Evolutionary conservation across 2,113 vertebrate species (phyloP), one percentile per base, ranked within the genome.

Genomic region (Chamaea fasciata): DNA sequence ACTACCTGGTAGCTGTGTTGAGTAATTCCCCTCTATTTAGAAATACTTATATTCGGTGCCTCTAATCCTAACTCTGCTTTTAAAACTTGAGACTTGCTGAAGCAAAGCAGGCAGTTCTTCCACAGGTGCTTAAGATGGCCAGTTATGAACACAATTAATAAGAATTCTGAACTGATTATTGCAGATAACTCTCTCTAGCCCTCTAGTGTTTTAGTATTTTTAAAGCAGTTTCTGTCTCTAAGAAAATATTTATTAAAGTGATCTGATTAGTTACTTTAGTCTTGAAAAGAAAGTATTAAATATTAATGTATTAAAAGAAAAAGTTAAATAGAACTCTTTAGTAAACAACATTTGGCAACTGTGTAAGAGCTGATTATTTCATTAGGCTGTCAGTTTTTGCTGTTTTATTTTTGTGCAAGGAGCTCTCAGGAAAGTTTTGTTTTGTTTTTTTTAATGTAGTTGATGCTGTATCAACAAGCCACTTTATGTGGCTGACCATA

Each of bases 181-280:
- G 68, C 44, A 30, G 67, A 27, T 49, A 53, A 65, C 24, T 11
- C 59, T 82, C 67, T 71, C 67, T 50, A 73, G 64, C 94, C 88
- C 82, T 95, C 89, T 92, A 78, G 89, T 83, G 64, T 92, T 93
- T 59, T 70, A 64, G n/a, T 71, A 44, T 70, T 92, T 92, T 78
- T 83, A 93, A 87, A 87, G 52, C 86, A 87, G 37, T 50, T 46
- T 78, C n/a, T 75, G 35, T 67, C 20, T 86, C 31, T 63, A 86
- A 86, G 86, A 92, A 86, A 92, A 70, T 47, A 85, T 56, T 91
- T 87, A 63, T 82, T 91, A 23, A 82, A 87, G 31, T 46, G 41
- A 57, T 91, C n/a, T 71, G 24, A 83, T 92, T 52, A 60, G 44
- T 92, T 71, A 27, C 11, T 37, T 68, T 52, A 56, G 39, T 57